phyloP scores from a whole-genome alignment of 1,140 invertebrate species.

The Dinothrombium tinctorium region DNA sequence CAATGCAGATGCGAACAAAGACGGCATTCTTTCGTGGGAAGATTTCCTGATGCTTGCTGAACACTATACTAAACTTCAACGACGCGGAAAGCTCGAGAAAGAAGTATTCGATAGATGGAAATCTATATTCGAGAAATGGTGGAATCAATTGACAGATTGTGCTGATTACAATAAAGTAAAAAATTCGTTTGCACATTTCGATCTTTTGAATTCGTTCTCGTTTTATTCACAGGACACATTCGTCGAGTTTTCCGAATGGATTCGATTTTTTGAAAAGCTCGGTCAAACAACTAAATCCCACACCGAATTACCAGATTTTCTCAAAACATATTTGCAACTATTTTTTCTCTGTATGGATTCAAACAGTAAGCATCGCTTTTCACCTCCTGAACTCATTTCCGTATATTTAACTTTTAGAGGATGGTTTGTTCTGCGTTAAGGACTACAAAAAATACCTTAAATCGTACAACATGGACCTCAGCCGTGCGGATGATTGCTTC shows the following conservation, averaged over 20 bases:
- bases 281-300: constrained; percentile 16
- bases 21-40: constrained; percentile 18
- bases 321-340: constrained; percentile 18
- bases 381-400: constrained; percentile 1
- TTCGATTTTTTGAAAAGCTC: constrained; percentile 18
- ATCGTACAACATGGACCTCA: constrained; percentile 16
- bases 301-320: constrained; percentile 18
- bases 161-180: constrained; percentile 18
- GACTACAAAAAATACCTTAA: constrained; percentile 19
- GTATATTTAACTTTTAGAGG: constrained; percentile 14
- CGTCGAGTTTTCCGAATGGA: constrained; percentile 20
- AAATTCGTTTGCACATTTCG: neutral
- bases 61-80: constrained; percentile 18
- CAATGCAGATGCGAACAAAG: constrained; percentile 17
- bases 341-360: constrained; percentile 18
- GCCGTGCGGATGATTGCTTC: constrained; percentile 18
- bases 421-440: constrained; percentile 19
- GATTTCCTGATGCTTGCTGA: constrained; percentile 18
- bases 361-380: constrained; percentile 15
- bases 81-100: constrained; percentile 18
- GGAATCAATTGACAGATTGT: constrained; percentile 17
- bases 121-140: constrained; percentile 18
- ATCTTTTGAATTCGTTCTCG: neutral
- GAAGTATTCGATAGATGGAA: constrained; percentile 19
- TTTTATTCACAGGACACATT: constrained; percentile 13